Evolutionary conservation across 1,140 invertebrate species (phyloP).

Genomic region (Aphidius ervi): DNA sequence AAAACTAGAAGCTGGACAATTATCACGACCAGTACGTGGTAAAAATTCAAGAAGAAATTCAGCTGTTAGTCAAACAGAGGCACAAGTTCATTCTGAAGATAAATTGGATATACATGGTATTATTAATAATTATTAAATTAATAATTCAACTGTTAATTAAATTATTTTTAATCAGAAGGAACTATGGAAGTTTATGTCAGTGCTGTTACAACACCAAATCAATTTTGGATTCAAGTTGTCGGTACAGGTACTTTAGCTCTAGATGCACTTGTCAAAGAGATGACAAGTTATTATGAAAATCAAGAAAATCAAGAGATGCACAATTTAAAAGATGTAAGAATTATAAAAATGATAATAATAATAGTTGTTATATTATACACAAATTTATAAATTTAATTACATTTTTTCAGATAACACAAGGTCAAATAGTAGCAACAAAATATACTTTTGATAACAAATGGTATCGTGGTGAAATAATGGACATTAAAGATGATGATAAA

Average conservation of each 20-base stretch:
- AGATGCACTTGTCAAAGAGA: slow-evolving; percentile 69
- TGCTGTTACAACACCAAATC: slow-evolving; percentile 69
- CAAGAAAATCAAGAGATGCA: slow-evolving; percentile 61
- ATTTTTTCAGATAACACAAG: slow-evolving; percentile 55
- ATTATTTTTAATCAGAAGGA: slow-evolving; percentile 39
- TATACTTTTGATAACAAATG: slow-evolving; percentile 72
- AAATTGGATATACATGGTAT: slow-evolving; percentile 1
- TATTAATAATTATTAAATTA: not conserved
- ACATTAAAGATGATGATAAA: slow-evolving; percentile 42
- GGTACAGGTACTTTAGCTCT: slow-evolving; percentile 65
- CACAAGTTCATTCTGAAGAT: slow-evolving; percentile 10
- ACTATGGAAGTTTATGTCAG: slow-evolving; percentile 78
- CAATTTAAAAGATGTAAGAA: slow-evolving; percentile 46
- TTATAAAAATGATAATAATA: not conserved
- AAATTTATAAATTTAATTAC: no score
- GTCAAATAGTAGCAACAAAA: slow-evolving; percentile 74
- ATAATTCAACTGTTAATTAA: not conserved
- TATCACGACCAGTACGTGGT: slow-evolving; percentile 50
- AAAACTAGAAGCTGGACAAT: slow-evolving; percentile 46
- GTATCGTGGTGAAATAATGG: slow-evolving; percentile 60
- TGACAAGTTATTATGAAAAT: slow-evolving; percentile 73
- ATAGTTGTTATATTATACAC: not conserved
- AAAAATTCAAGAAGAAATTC: slow-evolving; percentile 30
- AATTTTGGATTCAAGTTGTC: slow-evolving; percentile 81
- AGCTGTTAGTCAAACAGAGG: not conserved